Base-by-base conservation (phyloP, 2,113 vertebrate species). In the Prionailurus viverrinus region DNA sequence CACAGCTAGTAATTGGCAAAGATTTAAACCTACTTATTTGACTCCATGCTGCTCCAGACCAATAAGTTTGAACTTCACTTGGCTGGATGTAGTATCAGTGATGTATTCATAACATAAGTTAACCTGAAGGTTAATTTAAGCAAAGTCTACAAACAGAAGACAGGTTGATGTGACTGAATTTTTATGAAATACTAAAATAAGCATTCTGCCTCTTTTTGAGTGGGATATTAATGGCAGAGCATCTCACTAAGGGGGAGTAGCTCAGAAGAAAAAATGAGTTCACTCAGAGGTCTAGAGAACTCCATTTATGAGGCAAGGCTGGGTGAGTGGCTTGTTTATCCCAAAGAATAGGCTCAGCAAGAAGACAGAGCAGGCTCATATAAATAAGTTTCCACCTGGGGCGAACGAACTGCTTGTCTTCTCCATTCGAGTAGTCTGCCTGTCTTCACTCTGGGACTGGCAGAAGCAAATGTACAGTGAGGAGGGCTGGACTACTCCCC, bases 51-150 rank as follows among this genome's bases (percentile, higher is more conserved):
- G 45, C 79, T 74, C 39, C 10, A 29, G 71, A 68, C 36, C 84
- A 74, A 39, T 7, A 88, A 51, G 51, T 87, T 90, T 97, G 97
- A 90, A 92, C 80, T 89, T 83, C 90, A 84, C 74, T 39, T 61
- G 51, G 84, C n/a, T 74, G 68, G 63, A 68, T 73, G n/a, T 10
- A 69, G 66, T 19, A 10, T 76, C 63, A 39, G 7, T 8, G 41
- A 45, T 73, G 21, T 71, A 39, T 48, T 95, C 80, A 45, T 73
- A 83, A 83, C 21, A 11, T 23, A 55, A 69, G 27, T 83, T 89
- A 87, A 84, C 84, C 41, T 65, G 31, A 81, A 25, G 90, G 53
- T 68, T 85, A 85, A 86, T 82, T 85, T 88, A 91, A 86, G 87
- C 31, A 15, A 86, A 41, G 68, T 86, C 95, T 94, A 48, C 66